Base-by-base conservation (phyloP, 1,140 invertebrate genomes). In the Stenopsyche tienmushanensis region DNA sequence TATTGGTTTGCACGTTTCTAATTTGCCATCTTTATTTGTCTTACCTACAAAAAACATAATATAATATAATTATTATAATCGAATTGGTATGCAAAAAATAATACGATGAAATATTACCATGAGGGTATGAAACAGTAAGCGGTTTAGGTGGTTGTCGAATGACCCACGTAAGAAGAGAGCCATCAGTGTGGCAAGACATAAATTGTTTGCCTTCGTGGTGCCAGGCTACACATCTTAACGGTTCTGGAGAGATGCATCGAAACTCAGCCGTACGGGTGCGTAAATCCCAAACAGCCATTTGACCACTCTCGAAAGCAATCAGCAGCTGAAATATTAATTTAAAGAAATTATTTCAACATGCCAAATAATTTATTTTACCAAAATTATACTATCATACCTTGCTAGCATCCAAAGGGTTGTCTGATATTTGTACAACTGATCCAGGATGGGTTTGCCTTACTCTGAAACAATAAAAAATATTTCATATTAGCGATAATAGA, bases 131-230 rank as follows among this genome's bases (percentile, higher is more conserved):
- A 68, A 94, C 81, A 67, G 86, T 90, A 52, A 88, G 81, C 7
- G 94, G 92, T 78, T 94, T 93, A 23, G 83, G 76, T 47, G 85
- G 83, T 66, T 87, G 85, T 72, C 90, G 86, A 13, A 90, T 81
- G 71, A 86, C 90, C 96, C 96, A 99, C 24, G 94, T 97, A 58
- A 90, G 90, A 44, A 99, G 84, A 44, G 93, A 95, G 49, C 97
- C 97, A 82, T 99, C 96, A 9, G 86, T 87, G 78, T 99, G 96
- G 72, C 92, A 92, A 70, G 92, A 95, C 88, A 99, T 95, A 77
- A 99, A 97, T 80, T 96, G 93, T 82, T 97, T 96, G 62, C 97
- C 97, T 79, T 99, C 97, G 78, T 95, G 88, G 78, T 98, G 94
- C 97, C 97, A 99, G 59, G 90, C 86, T 73, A 96, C 87, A 60